Base-by-base conservation (phyloP, 2,113 vertebrate species). In the Hemibagrus wyckioides region DNA sequence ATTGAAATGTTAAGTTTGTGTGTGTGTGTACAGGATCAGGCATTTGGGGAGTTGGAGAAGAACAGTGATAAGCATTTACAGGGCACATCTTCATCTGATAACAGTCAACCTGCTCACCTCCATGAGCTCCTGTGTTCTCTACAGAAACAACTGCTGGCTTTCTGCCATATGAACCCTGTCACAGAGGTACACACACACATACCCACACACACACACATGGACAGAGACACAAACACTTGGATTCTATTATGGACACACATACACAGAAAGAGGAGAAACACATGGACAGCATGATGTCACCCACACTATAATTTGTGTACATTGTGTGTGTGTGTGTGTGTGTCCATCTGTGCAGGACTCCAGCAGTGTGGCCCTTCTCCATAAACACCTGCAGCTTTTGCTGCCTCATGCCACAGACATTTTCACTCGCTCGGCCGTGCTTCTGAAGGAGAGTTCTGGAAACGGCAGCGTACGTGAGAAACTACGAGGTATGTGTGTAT, bases 11-110 rank as follows among this genome's bases (percentile, higher is more conserved):
- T 56, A 14, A 23, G 41, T 76, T 21, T 81, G 33, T 82, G 28
- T 88, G 52, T 80, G 10, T 84, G 19, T 39, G 19, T 90, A 61
- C 91, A 99, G 98, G 98, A 99, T 90, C 98, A 98, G 93, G 98
- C 98, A 0, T 98, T 99, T 75, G 98, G 98, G 39, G 98, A 99
- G 90, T 94, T 99, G 93, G 98, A 99, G 94, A 99, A 99, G 91
- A 99, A 99, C 93, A 99, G 98, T 84, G 98, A 99, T 91, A 99
- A 99, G 90, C 94, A 98, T 89, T 95, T 97, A 65, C 95, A 97
- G 83, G 97, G 96, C 85, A 94, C 95, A 6, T 99, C 98, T 0
- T 96, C 98, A 0, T 98, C 97, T 0, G 98, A 99, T 93, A 99
- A 97, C 94, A 98, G 97, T 90, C 98, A 99, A 25, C 98, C 98